Evolutionary conservation across 2,797 vertebrate species (phyloP), one percentile per base, ranked within the genome.

Genomic region (Eupleurogrammus muticus): DNA sequence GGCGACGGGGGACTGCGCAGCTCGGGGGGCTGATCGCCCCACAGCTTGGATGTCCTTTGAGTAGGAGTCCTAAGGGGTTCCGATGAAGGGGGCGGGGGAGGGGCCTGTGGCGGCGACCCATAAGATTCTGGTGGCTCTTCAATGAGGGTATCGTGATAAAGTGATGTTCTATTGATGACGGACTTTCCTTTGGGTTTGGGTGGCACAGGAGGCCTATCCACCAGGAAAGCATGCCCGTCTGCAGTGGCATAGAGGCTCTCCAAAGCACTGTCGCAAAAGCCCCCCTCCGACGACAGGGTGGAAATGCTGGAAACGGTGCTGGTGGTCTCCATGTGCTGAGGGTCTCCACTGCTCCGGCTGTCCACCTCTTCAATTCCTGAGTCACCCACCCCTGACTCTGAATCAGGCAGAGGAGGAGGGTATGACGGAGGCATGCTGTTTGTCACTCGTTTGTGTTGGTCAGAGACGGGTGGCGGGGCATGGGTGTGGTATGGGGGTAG

Each of bases 231-330:
- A 69, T 99, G 96, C 44, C 97, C 96, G 44, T 98, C 96, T 87
- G 96, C 95, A 78, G 96, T 94, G 81, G 95, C 96, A 75, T 96
- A 97, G 58, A 92, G 87, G 81, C 96, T 96, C 92, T 99, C 98
- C 89, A 96, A 79, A 9, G 94, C 92, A 81, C 97, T 97, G 79
- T 92, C 90, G 4, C 90, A 91, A 77, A 91, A 93, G 17, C 96
- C 96, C 3, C 96, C 97, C 80, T 99, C 98, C 0, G 97, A 99
- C 17, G 98, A 98, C 81, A 99, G 92, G 46, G 97, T 98, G 85
- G 97, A 99, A 92, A 98, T 96, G 89, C 97, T 99, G 86, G 98
- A 99, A 85, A 98, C 94, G 83, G 97, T 99, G 96, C 97, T 99
- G 93, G 97, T 99, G 80, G 96, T 97, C 92, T 99, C 98, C 86